Evolutionary conservation across 2,797 vertebrate species (phyloP), one percentile per base, ranked within the genome.

Genomic region (Rhabdomys pumilio): DNA sequence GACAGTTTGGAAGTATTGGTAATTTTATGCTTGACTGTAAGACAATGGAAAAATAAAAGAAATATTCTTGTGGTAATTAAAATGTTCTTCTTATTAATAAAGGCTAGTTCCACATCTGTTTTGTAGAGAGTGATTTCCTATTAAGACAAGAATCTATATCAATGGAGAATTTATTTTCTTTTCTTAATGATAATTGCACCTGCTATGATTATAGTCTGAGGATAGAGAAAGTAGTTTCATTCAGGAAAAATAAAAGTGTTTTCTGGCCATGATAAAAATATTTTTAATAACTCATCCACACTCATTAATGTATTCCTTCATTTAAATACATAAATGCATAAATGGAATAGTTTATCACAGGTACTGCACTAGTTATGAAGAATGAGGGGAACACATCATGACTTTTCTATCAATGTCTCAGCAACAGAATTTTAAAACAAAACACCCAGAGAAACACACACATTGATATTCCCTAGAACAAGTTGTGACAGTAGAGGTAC

Each of bases 41-140:
- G 19, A 84, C 17, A 73, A 81, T 3, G 41, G 34, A 81, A 93
- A 69, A 94, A 67, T 63, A 77, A 55, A 92, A 94, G 92, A 93
- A 67, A 4, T 5, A 87, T 95, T 92, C 85, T 84, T 53, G 15
- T 19, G 31, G 11, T 26, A 50, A 95, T 86, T 73, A 59, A 72
- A 91, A 91, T 0, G 90, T 92, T 63, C 24, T 93, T 92, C 12
- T 95, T 95, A 89, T 19, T 95, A 89, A 79, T 93, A 94, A 96
- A 80, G 29, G 77, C 59, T 93, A 93, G 92, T 89, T 91, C 85
- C 20, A 90, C 53, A 15, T 92, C 55, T 94, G 90, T 89, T 93
- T 91, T 91, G 3, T 65, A 24, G 89, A 89, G 90, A 92, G 26
- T 26, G 86, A 77, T 89, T 95, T 69, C 57, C 94, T 94, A 86